These are phyloP conservation scores for Hemaris fuciformis DNA, from an alignment of 2,888 invertebrate species.

Conservation along the genomic window DNA sequence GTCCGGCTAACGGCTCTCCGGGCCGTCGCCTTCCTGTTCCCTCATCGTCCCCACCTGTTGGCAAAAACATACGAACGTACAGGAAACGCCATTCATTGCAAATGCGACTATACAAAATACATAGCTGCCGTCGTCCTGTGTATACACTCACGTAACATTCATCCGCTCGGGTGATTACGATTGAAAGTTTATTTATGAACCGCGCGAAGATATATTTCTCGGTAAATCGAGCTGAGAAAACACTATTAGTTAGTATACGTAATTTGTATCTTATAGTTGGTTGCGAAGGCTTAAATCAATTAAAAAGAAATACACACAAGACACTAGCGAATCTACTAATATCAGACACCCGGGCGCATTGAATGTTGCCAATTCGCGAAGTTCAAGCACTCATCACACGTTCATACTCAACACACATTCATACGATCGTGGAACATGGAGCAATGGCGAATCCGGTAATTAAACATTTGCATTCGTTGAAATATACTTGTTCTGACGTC, in stretches of 20 bases:
- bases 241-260: neutral
- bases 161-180: constrained; percentile 8
- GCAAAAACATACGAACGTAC: constrained; percentile 26
- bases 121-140: neutral
- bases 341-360: neutral
- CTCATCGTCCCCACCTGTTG: constrained; percentile 84
- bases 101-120: neutral
- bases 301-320: neutral
- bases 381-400: neutral
- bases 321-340: neutral
- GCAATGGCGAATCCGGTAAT: neutral
- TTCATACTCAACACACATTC: neutral
- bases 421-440: neutral
- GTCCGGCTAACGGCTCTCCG: constrained; percentile 81
- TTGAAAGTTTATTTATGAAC: constrained; percentile 6
- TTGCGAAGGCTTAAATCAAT: neutral
- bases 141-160: neutral
- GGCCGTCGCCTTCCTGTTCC: constrained; percentile 85
- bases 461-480: neutral
- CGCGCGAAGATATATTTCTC: neutral
- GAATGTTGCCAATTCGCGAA: neutral
- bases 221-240: neutral
- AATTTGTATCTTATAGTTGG: neutral
- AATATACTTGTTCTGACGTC: neutral
- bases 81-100: neutral